phyloP scores from a whole-genome alignment of 35 echinoderm and acorn worm species.

The Apostichopus californicus region DNA sequence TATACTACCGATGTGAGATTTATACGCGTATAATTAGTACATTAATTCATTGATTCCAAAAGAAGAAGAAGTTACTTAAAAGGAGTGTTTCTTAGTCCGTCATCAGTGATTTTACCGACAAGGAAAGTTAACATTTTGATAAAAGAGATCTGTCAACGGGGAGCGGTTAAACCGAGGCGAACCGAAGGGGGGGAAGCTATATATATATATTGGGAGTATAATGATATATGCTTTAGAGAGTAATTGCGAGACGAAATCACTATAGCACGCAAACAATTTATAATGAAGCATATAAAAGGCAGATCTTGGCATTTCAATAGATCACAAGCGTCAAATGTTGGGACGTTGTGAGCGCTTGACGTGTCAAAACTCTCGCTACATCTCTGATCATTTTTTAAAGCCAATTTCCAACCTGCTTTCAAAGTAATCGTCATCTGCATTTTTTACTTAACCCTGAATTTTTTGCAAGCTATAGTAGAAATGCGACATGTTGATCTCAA shows the following conservation, averaged over 20 bases:
- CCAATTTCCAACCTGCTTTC: too few relatives aligned
- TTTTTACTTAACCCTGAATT: too few relatives aligned
- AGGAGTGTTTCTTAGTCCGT: background rate
- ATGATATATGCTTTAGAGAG: too few relatives aligned
- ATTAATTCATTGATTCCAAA: constrained; percentile 52
- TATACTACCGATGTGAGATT: constrained; percentile 32
- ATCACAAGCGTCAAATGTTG: background rate
- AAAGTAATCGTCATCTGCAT: too few relatives aligned
- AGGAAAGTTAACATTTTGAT: background rate
- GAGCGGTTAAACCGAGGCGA: background rate
- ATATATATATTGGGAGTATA: too few relatives aligned
- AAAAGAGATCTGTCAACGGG: background rate
- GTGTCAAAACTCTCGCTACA: background rate
- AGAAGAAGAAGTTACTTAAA: constrained; percentile 25
- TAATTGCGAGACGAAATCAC: background rate
- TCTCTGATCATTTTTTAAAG: background rate
- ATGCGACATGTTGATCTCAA: too few relatives aligned
- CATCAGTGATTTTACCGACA: constrained; percentile 39
- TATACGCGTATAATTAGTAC: constrained; percentile 50
- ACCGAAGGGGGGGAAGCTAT: background rate
- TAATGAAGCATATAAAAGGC: background rate
- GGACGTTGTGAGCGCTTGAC: background rate
- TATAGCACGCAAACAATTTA: background rate
- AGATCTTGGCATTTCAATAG: background rate
- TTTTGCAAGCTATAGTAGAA: too few relatives aligned